Evolutionary conservation across 1,140 invertebrate species (phyloP), one percentile per base, ranked within the genome.

Genomic region (Drosophila gunungcola): DNA sequence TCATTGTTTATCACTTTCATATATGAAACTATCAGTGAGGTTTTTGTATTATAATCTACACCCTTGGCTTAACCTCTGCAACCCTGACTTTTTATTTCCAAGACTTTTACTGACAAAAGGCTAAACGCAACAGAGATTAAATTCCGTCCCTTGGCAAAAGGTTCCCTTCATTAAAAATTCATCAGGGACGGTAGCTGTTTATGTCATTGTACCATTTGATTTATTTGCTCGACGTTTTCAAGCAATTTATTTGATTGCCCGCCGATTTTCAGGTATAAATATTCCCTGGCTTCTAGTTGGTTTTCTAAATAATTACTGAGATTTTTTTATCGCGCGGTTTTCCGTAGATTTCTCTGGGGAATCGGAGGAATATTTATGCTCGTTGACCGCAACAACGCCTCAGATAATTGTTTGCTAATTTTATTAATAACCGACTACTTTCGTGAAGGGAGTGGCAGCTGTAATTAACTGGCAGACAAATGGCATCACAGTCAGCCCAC

Each of bases 381-480:
- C 63, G 64, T 3, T 68, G 63, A 69, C 67, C 51, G 63, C 67
- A 34, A 69, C 51, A 21, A 56, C 9, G 42, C 36, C 43, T 16
- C 29, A 32, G 48, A 27, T 39, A 79, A 65, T 64, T 83, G 34
- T 38, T 46, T 52, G 38, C 60, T 78, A 83, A 78, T 74, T 68
- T 16, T n/a, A 68, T 73, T 46, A 56, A 34, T 34, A 57, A 48
- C 39, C 48, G 25, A 55, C 4, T 32, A 42, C 39, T 62, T 63
- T 41, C 16, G 2, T 7, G 6, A 21, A 64, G 32, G 52, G 48
- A 38, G 70, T 45, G 46, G 45, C 55, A 43, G 25, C 9, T 34
- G 29, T 60, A 84, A 83, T 82, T 83, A 73, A 79, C 46, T 39
- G 11, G n/a, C 57, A 13, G 57, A 34, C 62, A 57, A 43, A 43